Evolutionary conservation across 2,888 invertebrate genomes (phyloP), one percentile per base, ranked within the genome.

Genomic region (Dynastes maya): DNA sequence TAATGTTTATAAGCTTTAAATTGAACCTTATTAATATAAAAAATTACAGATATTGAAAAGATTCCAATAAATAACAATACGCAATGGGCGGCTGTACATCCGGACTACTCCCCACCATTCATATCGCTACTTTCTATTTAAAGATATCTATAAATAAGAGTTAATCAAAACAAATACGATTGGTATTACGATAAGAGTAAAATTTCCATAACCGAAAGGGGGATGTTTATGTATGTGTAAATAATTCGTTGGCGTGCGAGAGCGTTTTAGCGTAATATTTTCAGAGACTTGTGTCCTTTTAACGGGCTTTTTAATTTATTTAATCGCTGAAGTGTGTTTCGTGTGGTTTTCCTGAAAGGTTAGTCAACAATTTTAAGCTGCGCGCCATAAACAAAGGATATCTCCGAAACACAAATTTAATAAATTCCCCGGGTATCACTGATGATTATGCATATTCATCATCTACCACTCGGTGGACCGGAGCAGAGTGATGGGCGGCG

Each of bases 401-500:
- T 71, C 78, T 64, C 72, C 61, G 53, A 63, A 65, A 65, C 76
- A 76, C 70, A 78, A 78, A 64, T 78, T 78, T 78, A 76, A 78
- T 76, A 78, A 75, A 76, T 78, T 78, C 64, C 72, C 71, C 16
- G 49, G 71, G 58, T 76, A 75, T 70, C 76, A 76, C 68, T 78
- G 75, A 67, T 67, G 78, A 75, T 76, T 81, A 82, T 83, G 81
- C 81, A 82, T 82, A 82, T 82, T 82, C 82, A 82, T 82, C 80
- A 80, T 81, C 70, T 77, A 55, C 16, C 13, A 55, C 55, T 16
- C 16, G 16, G 55, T 77, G 81, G 79, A 77, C 79, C 78, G 61
- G 61, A 58, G 55, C 16, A n/a, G 71, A 72, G 61, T 81, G 81
- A 82, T 81, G 82, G 83, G 81, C 82, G 82, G 82, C 81, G 83